These are phyloP conservation scores for Cotesia chilonis DNA, from an alignment of 1,140 invertebrate genomes.

Conservation along the genomic window DNA sequence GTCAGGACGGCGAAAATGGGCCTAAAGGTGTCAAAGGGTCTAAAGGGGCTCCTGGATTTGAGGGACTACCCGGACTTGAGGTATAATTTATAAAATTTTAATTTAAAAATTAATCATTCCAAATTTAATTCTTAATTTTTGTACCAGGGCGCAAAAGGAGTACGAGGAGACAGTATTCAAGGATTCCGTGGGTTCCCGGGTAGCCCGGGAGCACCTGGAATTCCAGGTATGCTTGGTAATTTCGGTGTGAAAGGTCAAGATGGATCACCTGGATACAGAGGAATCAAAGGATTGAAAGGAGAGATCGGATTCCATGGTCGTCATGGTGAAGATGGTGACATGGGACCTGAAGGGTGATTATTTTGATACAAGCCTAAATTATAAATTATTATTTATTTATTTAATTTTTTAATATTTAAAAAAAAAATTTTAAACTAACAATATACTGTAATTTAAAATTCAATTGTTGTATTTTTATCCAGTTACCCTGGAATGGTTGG, in stretches of 20 bases:
- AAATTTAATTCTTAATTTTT: neutral
- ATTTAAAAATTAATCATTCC: neutral
- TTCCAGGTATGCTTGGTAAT: constrained; percentile 60
- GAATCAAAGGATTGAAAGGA: constrained; percentile 65
- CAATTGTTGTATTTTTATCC: neutral
- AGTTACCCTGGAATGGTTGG: constrained; percentile 55
- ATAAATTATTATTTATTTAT: neutral
- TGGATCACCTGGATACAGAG: constrained; percentile 57
- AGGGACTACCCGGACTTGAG: constrained; percentile 53
- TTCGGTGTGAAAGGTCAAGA: constrained; percentile 63
- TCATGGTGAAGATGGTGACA: constrained; percentile 69
- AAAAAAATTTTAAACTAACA: neutral
- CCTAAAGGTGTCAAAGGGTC: constrained; percentile 66
- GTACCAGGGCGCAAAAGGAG: constrained; percentile 57
- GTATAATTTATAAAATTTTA: constrained; percentile 39
- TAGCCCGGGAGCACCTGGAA: constrained; percentile 61
- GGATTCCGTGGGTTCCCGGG: constrained; percentile 63
- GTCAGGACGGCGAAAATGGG: constrained; percentile 64
- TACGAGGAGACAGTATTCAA: constrained; percentile 58
- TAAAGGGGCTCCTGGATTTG: constrained; percentile 62
- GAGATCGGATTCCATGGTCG: constrained; percentile 67
- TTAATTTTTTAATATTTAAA: neutral
- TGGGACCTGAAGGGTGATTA: constrained; percentile 63
- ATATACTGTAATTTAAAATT: neutral
- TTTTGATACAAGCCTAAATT: neutral